Evolutionary conservation across 2,113 vertebrate genomes (phyloP).

Genomic region (Lamprotornis superbus): DNA sequence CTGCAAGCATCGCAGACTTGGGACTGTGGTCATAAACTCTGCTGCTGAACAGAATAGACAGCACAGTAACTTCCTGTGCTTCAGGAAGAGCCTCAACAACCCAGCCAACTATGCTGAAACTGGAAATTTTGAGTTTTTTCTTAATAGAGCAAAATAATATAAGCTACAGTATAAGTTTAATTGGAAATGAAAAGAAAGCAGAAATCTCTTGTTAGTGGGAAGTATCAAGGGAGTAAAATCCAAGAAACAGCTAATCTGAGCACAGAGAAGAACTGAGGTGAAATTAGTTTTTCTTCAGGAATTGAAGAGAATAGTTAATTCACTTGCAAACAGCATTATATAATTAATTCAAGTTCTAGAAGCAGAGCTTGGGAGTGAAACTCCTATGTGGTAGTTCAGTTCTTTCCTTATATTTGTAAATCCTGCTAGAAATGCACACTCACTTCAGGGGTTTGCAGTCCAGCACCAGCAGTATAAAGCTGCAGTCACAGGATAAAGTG

Average conservation of each 20-base stretch:
- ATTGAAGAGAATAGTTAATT: slow-evolving; percentile 10
- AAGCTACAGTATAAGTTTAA: not conserved
- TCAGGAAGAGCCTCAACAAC: not conserved
- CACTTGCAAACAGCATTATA: not conserved
- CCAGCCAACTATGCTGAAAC: not conserved
- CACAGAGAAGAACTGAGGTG: not conserved
- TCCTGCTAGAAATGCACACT: not conserved
- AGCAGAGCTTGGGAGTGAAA: not conserved
- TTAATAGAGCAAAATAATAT: not conserved
- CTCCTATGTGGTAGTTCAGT: not conserved
- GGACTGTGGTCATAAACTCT: not conserved
- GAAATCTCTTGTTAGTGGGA: not conserved
- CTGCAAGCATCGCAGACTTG: not conserved
- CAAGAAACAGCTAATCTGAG: slow-evolving; percentile 32
- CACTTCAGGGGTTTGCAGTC: not conserved
- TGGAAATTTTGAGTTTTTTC: not conserved
- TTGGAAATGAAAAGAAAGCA: not conserved
- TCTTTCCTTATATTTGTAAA: not conserved
- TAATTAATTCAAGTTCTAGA: not conserved
- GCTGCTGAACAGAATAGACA: not conserved
- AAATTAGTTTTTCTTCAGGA: slow-evolving; percentile 30
- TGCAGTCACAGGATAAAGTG: not conserved
- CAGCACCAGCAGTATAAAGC: not conserved
- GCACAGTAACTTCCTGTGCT: rapidly evolving
- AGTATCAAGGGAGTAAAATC: not conserved